Evolutionary conservation across 2,888 invertebrate species (phyloP).

Genomic region (Drosophila rellima): DNA sequence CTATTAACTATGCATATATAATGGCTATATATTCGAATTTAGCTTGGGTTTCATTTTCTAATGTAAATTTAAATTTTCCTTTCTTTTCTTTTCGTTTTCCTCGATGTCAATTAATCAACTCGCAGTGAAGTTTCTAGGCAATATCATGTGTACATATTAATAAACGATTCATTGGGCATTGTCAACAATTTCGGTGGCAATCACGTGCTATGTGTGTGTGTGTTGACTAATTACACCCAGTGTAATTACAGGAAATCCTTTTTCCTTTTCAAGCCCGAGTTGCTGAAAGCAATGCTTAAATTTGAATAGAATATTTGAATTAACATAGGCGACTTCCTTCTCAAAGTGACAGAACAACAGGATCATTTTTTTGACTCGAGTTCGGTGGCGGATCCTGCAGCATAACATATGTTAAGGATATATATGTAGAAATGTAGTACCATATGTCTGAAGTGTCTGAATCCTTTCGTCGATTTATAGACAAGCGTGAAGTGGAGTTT

Average conservation of each 20-base stretch:
- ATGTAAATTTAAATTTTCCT: conserved; percentile 3
- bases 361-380: conserved; percentile 50
- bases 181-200: conserved; percentile 48
- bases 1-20: background rate
- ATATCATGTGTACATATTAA: conserved; percentile 57
- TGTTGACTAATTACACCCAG: conserved; percentile 58
- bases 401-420: conserved; percentile 58
- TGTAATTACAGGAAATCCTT: conserved; percentile 78
- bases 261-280: conserved; percentile 52
- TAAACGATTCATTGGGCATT: conserved; percentile 43
- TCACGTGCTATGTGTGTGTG: conserved; percentile 42
- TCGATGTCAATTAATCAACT: conserved; percentile 59
- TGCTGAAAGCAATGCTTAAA: conserved; percentile 28
- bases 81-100: conserved; percentile 5
- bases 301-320: conserved; percentile 42
- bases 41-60: background rate
- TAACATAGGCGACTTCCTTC: conserved; percentile 53
- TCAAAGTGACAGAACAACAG: conserved; percentile 55
- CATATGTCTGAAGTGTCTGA: conserved; percentile 55
- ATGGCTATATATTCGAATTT: background rate
- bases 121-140: conserved; percentile 32
- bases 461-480: conserved; percentile 64
- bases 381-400: conserved; percentile 36
- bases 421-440: background rate
- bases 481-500: conserved; percentile 68